These are phyloP conservation scores for Varanus komodoensis DNA, from an alignment of 2,113 vertebrate genomes.

Conservation along the genomic window DNA sequence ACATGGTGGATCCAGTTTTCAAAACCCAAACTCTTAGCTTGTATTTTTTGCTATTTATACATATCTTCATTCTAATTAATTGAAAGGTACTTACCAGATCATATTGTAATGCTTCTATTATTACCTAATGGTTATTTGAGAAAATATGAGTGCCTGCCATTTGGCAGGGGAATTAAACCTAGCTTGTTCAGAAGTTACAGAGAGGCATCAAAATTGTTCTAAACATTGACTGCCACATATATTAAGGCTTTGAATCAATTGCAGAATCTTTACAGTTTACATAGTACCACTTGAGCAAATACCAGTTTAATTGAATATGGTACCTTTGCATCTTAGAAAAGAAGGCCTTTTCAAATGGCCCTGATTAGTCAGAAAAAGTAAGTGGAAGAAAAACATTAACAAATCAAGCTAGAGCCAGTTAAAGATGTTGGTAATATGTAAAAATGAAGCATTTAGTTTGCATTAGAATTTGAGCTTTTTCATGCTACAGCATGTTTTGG, in stretches of 20 bases:
- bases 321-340: background rate
- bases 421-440: conserved; percentile 25
- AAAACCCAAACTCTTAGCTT: background rate
- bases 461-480: conserved; percentile 7
- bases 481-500: conserved; percentile 18
- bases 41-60: background rate
- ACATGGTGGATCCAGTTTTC: background rate
- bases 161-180: background rate
- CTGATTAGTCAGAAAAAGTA: background rate
- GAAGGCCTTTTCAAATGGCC: too few species aligned
- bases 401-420: conserved; percentile 12
- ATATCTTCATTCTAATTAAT: background rate
- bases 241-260: background rate
- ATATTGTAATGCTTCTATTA: background rate
- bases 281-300: background rate
- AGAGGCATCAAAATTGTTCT: background rate
- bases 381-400: background rate
- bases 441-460: conserved; percentile 20
- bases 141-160: background rate
- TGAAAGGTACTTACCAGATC: background rate
- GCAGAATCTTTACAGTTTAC: background rate
- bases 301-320: too few species aligned
- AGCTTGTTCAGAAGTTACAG: too few species aligned
- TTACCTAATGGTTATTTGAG: background rate
- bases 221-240: background rate